These are phyloP conservation scores for Emydura subglobosa DNA, from an alignment of 2,113 vertebrate species.

Conservation along the genomic window DNA sequence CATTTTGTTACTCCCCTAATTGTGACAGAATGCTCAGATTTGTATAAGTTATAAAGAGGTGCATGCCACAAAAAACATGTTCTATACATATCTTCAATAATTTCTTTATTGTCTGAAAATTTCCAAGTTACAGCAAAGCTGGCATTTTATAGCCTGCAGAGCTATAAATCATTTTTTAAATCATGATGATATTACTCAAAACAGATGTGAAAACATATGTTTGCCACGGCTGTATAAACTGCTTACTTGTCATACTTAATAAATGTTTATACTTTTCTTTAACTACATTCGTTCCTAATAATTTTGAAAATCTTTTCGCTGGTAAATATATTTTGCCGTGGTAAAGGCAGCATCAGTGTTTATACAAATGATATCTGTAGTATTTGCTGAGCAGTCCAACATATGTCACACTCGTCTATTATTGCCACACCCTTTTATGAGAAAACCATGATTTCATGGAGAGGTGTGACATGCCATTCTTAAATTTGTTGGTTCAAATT, in stretches of 20 bases:
- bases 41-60: slow-evolving; percentile 16
- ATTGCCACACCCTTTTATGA: background rate
- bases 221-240: slow-evolving; percentile 75
- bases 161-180: slow-evolving; percentile 83
- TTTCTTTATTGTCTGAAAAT: slow-evolving; percentile 74
- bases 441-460: background rate
- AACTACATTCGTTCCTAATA: slow-evolving; percentile 71
- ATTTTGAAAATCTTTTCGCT: slow-evolving; percentile 70
- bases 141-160: slow-evolving; percentile 77
- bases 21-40: background rate
- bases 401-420: background rate
- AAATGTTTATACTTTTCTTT: slow-evolving; percentile 75
- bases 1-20: background rate
- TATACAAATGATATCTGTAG: background rate
- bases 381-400: slow-evolving; percentile 13
- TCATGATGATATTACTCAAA: slow-evolving; percentile 84
- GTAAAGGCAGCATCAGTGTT: slow-evolving; percentile 40
- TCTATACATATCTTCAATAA: slow-evolving; percentile 65
- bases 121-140: slow-evolving; percentile 73
- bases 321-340: slow-evolving; percentile 60
- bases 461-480: background rate
- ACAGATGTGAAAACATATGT: slow-evolving; percentile 86
- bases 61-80: background rate
- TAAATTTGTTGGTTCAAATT: background rate
- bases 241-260: slow-evolving; percentile 82